Base-by-base conservation (phyloP, 2,888 invertebrate species). In the Scelioninae gen. 2 region DNA sequence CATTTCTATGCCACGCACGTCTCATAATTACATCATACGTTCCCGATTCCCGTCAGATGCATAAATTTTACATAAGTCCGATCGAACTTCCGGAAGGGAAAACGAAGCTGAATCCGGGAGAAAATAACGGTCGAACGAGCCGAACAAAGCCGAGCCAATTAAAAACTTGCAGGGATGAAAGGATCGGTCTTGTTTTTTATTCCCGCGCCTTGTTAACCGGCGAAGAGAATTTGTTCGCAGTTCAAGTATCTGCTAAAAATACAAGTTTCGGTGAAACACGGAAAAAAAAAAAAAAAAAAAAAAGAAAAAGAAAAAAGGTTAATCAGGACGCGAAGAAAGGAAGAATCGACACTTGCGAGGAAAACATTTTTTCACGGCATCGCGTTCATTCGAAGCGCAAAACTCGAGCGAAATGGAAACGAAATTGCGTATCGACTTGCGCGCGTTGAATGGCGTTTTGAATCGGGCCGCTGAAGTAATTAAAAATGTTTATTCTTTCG, bases 141-240 rank as follows among this genome's bases (percentile, higher is more conserved):
- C 16, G 55, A 45, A 55, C 55, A 65, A 55, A 46, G 65, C 18
- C 53, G 46, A 37, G 65, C 65, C 65, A 55, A 65, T 65, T 55
- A 65, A 52, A 55, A 65, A 46, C 46, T 37, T 6, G 28, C 28
- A 3, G 22, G 6, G 53, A 43, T 55, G 45, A 65, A 55, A 55
- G 65, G 48, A 46, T 65, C 55, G 48, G 25, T 3, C 55, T 25
- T 46, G 65, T 65, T 65, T 65, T 65, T 55, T 65, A 65, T 46
- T 55, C 55, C 46, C 18, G 46, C 37, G 25, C 39, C 55, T 65
- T 65, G 55, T 55, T 53, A 45, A 18, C 45, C 19, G 41, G n/a
- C 16, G 31, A 45, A 43, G 45, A 45, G 45, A 45, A 45, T 39
- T 64, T 64, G 50, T 64, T 43, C 63, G 63, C 25, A 33, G 25